phyloP scores from a whole-genome alignment of 2,797 vertebrate genomes.

The Phalloptychus januarius region DNA sequence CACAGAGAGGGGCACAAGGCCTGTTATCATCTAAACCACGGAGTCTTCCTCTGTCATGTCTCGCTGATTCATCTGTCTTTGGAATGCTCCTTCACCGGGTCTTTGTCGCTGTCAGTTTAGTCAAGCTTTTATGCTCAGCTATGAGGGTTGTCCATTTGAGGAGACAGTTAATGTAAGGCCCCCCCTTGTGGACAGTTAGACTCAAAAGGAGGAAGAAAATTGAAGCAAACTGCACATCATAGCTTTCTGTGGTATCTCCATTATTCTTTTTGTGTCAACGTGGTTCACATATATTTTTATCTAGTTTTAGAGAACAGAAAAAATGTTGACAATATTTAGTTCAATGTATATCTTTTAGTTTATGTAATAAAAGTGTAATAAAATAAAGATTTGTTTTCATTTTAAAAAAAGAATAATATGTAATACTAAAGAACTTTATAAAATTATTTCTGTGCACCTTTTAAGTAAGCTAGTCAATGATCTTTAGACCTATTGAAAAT shows the following conservation, averaged over 20 bases:
- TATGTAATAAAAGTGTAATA: not conserved
- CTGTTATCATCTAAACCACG: constrained; percentile 54
- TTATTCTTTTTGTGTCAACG: not conserved
- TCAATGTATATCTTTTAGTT: not conserved
- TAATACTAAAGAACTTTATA: not conserved
- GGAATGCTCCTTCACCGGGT: constrained; percentile 23
- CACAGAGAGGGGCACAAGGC: constrained; percentile 41
- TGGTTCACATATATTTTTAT: not conserved
- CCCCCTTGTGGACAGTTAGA: constrained; percentile 71
- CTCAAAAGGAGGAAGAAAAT: constrained; percentile 6
- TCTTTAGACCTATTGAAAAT: constrained; percentile 6
- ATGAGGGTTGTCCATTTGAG: constrained; percentile 27
- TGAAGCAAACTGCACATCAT: not conserved
- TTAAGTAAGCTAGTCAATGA: not conserved
- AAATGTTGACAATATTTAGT: not conserved
- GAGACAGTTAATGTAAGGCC: constrained; percentile 41
- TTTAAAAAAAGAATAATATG: not conserved
- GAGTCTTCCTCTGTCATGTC: constrained; percentile 49
- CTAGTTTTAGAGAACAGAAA: not conserved
- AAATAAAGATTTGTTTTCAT: not conserved
- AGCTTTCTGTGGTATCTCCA: not conserved
- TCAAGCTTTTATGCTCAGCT: constrained; percentile 9
- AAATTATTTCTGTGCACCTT: not conserved
- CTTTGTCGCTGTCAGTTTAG: constrained; percentile 22
- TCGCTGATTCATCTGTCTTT: constrained; percentile 55